These are phyloP conservation scores for Dicerorhinus sumatrensis DNA, from an alignment of 2,113 vertebrate genomes.

Conservation along the genomic window DNA sequence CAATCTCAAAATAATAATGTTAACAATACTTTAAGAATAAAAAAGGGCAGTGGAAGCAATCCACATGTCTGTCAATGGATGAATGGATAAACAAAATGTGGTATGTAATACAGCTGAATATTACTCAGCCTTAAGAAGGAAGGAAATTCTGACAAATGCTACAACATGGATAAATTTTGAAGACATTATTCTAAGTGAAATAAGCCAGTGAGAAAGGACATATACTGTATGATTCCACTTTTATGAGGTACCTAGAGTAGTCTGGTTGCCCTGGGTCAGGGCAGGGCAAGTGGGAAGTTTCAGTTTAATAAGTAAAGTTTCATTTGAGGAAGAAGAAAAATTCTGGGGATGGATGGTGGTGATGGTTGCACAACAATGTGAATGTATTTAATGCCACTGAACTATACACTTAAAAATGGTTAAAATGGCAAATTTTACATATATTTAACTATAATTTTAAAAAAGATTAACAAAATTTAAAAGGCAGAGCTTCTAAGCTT, in stretches of 20 bases:
- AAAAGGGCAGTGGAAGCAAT: not conserved
- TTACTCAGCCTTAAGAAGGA: slow-evolving; percentile 37
- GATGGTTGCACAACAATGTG: not conserved
- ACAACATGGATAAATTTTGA: not conserved
- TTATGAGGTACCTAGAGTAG: not conserved
- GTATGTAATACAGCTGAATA: not conserved
- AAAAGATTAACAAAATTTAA: slow-evolving; percentile 1
- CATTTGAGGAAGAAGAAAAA: slow-evolving; percentile 17
- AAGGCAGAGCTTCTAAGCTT: slow-evolving; percentile 17
- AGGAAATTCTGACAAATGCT: slow-evolving; percentile 8
- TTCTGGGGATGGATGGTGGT: not conserved
- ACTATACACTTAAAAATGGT: not conserved
- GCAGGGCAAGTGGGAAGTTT: not conserved
- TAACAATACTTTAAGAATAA: slow-evolving; percentile 26
- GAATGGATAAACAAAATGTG: slow-evolving; percentile 28
- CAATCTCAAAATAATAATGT: slow-evolving; percentile 29
- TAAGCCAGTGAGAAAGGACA: slow-evolving; percentile 2
- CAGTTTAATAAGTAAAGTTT: not conserved
- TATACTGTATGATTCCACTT: not conserved
- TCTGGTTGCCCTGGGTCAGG: not conserved
- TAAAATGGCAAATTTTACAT: not conserved
- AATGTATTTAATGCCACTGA: not conserved
- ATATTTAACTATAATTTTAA: not conserved
- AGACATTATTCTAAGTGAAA: slow-evolving; percentile 39
- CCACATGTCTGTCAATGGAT: not conserved